Evolutionary conservation across 2,888 invertebrate species (phyloP).

Genomic region (Drosophila subsilvestris): DNA sequence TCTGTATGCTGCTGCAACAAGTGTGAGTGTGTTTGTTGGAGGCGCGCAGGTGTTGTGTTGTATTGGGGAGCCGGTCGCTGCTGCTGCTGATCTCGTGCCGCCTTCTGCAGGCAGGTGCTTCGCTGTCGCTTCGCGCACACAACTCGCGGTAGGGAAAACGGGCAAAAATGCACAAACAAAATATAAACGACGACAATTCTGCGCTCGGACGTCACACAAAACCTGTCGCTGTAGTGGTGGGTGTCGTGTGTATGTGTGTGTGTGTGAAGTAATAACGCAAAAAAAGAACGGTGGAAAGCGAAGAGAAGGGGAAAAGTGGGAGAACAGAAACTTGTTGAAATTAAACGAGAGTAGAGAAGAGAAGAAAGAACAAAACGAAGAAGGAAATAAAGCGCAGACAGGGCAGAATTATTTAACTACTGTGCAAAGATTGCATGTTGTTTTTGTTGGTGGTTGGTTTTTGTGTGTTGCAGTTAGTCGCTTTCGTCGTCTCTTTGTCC

Average conservation of each 20-base stretch:
- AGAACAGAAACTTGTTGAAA: slow-evolving; percentile 78
- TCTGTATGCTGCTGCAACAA: slow-evolving; percentile 63
- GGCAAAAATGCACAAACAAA: slow-evolving; percentile 49
- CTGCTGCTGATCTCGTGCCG: slow-evolving; percentile 48
- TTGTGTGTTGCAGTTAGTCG: slow-evolving; percentile 28
- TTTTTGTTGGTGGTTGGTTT: slow-evolving; percentile 54
- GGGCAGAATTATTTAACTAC: slow-evolving; percentile 81
- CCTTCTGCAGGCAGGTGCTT: slow-evolving; percentile 49
- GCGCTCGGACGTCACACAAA: slow-evolving; percentile 45
- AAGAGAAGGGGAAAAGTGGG: slow-evolving; percentile 61
- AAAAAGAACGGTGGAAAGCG: slow-evolving; percentile 49
- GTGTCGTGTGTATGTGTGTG: slow-evolving; percentile 60
- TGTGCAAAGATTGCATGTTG: slow-evolving; percentile 77
- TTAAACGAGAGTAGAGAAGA: slow-evolving; percentile 56
- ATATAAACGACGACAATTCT: slow-evolving; percentile 41
- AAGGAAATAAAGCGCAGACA: slow-evolving; percentile 80
- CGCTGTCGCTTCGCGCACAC: slow-evolving; percentile 17
- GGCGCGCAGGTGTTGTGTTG: slow-evolving; percentile 12
- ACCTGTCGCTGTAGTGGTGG: slow-evolving; percentile 49
- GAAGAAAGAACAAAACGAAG: slow-evolving; percentile 52
- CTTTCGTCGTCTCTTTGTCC: slow-evolving; percentile 39
- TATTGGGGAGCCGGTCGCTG: slow-evolving; percentile 43
- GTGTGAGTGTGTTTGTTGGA: slow-evolving; percentile 41
- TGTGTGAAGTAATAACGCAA: slow-evolving; percentile 72
- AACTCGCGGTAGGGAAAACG: slow-evolving; percentile 33